Conservation (phyloP, 2,888 invertebrate species). For the Oeneis ivallda region DNA sequence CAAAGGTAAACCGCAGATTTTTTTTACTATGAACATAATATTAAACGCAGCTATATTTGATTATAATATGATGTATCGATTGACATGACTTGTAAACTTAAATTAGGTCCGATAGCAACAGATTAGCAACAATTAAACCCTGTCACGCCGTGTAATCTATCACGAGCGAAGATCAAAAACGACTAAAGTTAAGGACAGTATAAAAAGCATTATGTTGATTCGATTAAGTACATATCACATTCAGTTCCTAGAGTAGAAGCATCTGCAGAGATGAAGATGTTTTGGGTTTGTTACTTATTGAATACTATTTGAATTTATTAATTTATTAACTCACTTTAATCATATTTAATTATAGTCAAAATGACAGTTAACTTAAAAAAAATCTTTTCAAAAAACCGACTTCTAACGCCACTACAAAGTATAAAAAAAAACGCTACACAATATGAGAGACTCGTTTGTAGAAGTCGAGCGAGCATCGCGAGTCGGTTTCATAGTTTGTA, state of each 20-base stretch:
- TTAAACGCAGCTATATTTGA: neutral
- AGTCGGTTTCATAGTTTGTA: no score
- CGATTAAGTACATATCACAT: conserved; percentile 57
- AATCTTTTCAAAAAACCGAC: no score
- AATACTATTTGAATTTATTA: conserved; percentile 16
- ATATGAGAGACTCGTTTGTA: no score
- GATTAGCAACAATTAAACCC: conserved; percentile 52
- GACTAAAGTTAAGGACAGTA: conserved; percentile 62
- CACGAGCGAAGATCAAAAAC: conserved; percentile 56
- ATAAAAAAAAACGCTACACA: no score
- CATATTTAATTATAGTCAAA: conserved; percentile 7
- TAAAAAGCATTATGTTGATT: conserved; percentile 62
- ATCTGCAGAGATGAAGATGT: conserved; percentile 58
- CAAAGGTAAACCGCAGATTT: neutral
- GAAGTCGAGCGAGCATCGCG: no score
- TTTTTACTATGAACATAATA: neutral
- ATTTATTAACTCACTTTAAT: neutral
- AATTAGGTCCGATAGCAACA: conserved; percentile 60
- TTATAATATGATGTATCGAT: neutral
- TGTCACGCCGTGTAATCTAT: conserved; percentile 68
- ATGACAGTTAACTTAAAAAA: no score
- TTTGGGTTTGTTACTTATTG: conserved; percentile 50
- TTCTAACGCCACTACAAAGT: no score
- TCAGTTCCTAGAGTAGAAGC: conserved; percentile 49
- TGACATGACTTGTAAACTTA: conserved; percentile 20